Evolutionary conservation across 2,113 vertebrate species (phyloP), one percentile per base, ranked within the genome.

Genomic region (Myotis yumanensis): DNA sequence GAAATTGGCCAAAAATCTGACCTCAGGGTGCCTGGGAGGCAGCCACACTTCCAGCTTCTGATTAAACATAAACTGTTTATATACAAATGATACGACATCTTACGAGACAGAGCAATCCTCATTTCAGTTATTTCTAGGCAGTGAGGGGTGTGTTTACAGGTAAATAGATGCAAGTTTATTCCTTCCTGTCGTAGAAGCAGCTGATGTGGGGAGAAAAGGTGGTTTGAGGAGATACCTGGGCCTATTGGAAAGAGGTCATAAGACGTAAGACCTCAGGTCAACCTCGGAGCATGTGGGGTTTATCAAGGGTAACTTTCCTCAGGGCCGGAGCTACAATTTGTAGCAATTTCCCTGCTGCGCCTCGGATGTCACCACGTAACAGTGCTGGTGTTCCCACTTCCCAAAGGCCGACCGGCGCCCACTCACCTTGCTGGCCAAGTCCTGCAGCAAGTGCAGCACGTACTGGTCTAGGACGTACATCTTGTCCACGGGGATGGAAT

Each of bases 391-490:
- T n/a, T 37, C n/a, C 35, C 62, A 6, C 1, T 37, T 72, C 12
- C 40, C 59, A 22, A 14, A 64, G 37, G 51, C n/a, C 4, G 11
- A 23, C 7, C 7, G 59, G 3, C 15, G 28, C 52, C 18, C 11
- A 59, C 97, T 68, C 90, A 99, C 99, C 99, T 99, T 99, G 85
- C 98, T 98, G 93, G 99, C 98, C 87, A 98, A 99, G 15, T 99
- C 98, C 2, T 99, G 98, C 16, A 99, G 98, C 86, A 99, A 94
- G 79, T 99, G 99, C 71, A 99, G 96, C 98, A 99, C 99, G 96
- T 99, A 99, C 96, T 99, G 99, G 97, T 99, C 99, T 4, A 99
- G 97, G 96, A 99, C 98, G 96, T 99, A 98, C 99, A 99, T 99
- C 81, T 99, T 93, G 83, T 99, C 93, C 51, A 98, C 92, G 15